Percentiles rank a stretch among this genome's conserved stretches.
These are phyloP conservation scores for Drosophila helvetica DNA, from an alignment of 2,888 invertebrate species.

Conservation along the genomic window DNA sequence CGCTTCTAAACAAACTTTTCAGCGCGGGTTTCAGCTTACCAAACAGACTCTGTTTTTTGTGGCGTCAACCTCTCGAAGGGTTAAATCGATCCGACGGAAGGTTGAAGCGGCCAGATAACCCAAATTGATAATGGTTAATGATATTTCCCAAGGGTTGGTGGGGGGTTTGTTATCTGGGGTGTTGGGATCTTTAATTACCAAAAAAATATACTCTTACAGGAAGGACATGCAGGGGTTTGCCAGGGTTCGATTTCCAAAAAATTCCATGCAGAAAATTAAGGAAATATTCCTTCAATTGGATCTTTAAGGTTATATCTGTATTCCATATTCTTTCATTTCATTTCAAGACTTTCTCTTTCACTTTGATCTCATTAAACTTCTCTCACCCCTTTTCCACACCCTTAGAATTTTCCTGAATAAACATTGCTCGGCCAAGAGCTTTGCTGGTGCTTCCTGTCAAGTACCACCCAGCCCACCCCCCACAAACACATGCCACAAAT, in stretches of 20 bases:
- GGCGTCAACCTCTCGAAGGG: conserved; percentile 1
- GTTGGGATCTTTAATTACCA: too few relatives aligned
- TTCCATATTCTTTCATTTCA: background rate
- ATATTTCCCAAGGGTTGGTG: background rate
- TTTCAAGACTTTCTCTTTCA: background rate
- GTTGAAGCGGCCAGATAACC: conserved; percentile 7
- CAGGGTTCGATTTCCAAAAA: too few relatives aligned
- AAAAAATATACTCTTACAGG: too few relatives aligned
- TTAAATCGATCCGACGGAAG: conserved; percentile 13
- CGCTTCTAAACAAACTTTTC: conserved; percentile 26
- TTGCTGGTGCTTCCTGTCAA: conserved; percentile 28
- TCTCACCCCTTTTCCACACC: background rate
- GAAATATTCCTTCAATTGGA: too few relatives aligned
- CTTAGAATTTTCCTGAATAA: conserved; percentile 30
- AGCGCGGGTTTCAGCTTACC: background rate
- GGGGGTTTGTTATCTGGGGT: too few relatives aligned
- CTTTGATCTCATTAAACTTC: conserved; percentile 19
- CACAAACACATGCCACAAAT: conserved; percentile 62
- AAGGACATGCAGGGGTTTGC: too few relatives aligned
- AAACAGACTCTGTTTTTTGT: background rate
- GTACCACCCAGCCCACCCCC: conserved; percentile 12
- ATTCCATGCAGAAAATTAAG: too few relatives aligned
- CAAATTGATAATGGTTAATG: conserved; percentile 10
- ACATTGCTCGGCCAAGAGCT: conserved; percentile 41
- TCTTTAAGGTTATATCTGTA: too few relatives aligned